These are phyloP conservation scores for Pteruthius melanotis DNA, from an alignment of 2,113 vertebrate species.

Conservation along the genomic window DNA sequence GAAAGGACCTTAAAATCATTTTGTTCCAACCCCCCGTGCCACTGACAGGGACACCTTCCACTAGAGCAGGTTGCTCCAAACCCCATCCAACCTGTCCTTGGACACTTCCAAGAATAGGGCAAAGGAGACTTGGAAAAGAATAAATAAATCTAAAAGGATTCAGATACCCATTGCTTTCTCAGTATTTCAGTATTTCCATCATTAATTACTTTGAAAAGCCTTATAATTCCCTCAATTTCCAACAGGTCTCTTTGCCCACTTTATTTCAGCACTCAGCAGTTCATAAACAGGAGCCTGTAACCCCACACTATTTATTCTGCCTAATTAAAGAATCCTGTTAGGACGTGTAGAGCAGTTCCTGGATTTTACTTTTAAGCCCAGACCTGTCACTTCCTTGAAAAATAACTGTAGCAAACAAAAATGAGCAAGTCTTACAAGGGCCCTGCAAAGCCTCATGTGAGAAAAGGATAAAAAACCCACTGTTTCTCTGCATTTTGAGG, in stretches of 20 bases:
- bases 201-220: not conserved
- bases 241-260: not conserved
- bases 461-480: not conserved
- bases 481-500: not conserved
- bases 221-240: not conserved
- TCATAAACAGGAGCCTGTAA: not conserved
- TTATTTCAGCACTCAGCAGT: not conserved
- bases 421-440: not conserved
- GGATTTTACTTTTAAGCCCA: not conserved
- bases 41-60: not conserved
- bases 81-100: not conserved
- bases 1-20: not conserved
- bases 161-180: not conserved
- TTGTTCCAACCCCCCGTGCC: not conserved
- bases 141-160: not conserved
- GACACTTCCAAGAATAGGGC: not conserved
- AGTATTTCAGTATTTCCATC: not conserved
- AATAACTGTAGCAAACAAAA: not conserved
- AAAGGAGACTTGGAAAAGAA: not conserved
- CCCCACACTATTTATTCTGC: not conserved
- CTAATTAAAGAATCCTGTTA: not conserved
- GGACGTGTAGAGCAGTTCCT: not conserved
- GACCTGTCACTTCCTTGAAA: conserved; percentile 6
- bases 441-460: not conserved
- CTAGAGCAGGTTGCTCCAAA: not conserved